Evolutionary conservation across 2,113 vertebrate genomes (phyloP).

Genomic region (Tinamus guttatus): DNA sequence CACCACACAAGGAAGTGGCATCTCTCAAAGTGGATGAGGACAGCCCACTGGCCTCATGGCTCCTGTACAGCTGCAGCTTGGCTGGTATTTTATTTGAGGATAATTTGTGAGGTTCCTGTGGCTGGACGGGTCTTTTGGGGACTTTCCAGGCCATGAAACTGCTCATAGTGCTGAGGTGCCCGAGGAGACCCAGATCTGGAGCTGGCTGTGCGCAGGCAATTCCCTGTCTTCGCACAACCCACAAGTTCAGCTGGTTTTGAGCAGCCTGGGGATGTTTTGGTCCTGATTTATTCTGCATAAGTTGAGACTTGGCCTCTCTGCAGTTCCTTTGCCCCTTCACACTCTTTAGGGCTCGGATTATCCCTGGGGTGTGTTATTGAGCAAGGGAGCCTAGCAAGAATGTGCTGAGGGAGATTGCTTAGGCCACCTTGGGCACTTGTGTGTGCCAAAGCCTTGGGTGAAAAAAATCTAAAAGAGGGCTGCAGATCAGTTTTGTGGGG

Average conservation of each 20-base stretch:
- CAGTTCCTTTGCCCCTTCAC: not conserved
- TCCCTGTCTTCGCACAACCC: not conserved
- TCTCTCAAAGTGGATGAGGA: not conserved
- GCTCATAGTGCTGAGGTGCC: not conserved
- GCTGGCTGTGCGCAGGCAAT: accelerated
- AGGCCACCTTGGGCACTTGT: not conserved
- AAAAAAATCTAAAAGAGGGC: not conserved
- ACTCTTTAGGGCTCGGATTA: not conserved
- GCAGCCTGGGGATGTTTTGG: not conserved
- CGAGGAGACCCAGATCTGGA: not conserved
- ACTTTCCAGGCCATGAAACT: not conserved
- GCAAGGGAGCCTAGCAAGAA: not conserved
- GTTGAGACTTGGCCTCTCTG: not conserved
- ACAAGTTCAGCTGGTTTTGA: accelerated
- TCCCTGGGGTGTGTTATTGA: not conserved
- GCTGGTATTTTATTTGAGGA: not conserved
- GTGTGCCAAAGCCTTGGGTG: not conserved
- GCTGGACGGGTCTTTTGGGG: not conserved
- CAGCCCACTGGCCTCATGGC: not conserved
- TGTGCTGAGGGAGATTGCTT: not conserved
- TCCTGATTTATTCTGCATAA: not conserved
- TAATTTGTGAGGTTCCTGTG: not conserved
- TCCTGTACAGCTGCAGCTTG: not conserved
- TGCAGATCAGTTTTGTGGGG: not conserved
- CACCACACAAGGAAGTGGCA: not conserved